These are phyloP conservation scores for Ploceus nigricollis DNA, from an alignment of 2,113 vertebrate species.

Conservation along the genomic window DNA sequence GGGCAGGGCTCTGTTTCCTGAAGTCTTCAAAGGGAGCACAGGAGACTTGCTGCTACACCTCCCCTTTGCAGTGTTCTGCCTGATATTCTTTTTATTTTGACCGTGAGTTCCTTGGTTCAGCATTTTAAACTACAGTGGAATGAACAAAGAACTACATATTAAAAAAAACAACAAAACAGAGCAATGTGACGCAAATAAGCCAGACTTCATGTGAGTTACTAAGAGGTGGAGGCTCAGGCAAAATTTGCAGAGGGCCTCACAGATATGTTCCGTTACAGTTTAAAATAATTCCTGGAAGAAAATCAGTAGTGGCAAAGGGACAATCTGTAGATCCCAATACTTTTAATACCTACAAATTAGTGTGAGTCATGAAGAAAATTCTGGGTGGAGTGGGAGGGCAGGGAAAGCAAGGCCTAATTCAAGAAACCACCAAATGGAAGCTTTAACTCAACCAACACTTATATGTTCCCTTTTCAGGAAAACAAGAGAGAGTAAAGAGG, in stretches of 20 bases:
- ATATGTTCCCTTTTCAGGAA: not conserved
- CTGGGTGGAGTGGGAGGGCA: not conserved
- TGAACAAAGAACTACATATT: not conserved
- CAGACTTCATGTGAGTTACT: not conserved
- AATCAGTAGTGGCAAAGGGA: not conserved
- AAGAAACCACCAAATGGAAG: conserved; percentile 10
- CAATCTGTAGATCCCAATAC: not conserved
- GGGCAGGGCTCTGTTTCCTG: not conserved
- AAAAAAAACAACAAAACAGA: not conserved
- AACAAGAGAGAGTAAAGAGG: not conserved
- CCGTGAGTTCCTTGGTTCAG: not conserved
- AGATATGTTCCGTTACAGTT: not conserved
- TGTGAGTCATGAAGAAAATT: not conserved
- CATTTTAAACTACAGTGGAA: not conserved
- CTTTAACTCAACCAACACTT: not conserved
- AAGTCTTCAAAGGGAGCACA: not conserved
- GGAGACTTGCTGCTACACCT: not conserved
- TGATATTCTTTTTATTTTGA: not conserved
- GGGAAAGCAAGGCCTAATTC: not conserved
- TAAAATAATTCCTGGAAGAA: not conserved
- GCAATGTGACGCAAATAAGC: not conserved
- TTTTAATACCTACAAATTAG: not conserved
- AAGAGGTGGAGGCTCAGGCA: not conserved
- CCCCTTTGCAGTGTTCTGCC: not conserved
- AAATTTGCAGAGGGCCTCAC: not conserved